phyloP scores from a whole-genome alignment of 2,113 vertebrate species.

The Neogale vison region DNA sequence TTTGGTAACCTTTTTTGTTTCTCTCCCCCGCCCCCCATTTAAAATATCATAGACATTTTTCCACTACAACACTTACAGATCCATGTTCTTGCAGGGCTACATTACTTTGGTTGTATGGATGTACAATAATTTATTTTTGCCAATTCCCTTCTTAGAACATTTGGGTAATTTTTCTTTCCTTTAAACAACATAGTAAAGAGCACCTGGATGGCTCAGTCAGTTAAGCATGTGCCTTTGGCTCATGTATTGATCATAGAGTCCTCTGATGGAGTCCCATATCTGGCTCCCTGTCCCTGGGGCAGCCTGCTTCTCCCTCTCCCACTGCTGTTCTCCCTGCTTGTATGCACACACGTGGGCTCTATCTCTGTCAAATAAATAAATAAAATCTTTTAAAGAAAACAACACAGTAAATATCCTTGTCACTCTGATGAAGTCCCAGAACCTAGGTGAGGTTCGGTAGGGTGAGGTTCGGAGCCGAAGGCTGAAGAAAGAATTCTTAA shows the following conservation, averaged over 20 bases:
- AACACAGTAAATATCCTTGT: not conserved
- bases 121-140: conserved; percentile 26
- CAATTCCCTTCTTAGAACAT: not conserved
- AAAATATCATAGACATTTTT: not conserved
- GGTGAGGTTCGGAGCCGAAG: too few relatives aligned
- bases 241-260: too few relatives aligned
- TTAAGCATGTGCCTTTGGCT: not conserved
- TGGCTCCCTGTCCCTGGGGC: not conserved
- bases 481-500: too few relatives aligned
- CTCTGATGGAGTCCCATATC: not conserved
- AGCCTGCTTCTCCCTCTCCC: not conserved
- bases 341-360: not conserved
- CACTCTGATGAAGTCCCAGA: too few relatives aligned
- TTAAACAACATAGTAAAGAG: conserved; percentile 1
- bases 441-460: too few relatives aligned
- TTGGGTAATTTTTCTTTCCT: conserved; percentile 30
- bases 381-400: not conserved
- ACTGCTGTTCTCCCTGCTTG: not conserved
- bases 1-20: not conserved
- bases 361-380: not conserved
- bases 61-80: not conserved
- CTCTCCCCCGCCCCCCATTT: not conserved
- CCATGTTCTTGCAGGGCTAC: too few relatives aligned
- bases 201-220: not conserved
- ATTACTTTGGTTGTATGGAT: not conserved